These are phyloP conservation scores for Aphaenogaster ashmeadi DNA, from an alignment of 1,140 invertebrate species.

Conservation along the genomic window DNA sequence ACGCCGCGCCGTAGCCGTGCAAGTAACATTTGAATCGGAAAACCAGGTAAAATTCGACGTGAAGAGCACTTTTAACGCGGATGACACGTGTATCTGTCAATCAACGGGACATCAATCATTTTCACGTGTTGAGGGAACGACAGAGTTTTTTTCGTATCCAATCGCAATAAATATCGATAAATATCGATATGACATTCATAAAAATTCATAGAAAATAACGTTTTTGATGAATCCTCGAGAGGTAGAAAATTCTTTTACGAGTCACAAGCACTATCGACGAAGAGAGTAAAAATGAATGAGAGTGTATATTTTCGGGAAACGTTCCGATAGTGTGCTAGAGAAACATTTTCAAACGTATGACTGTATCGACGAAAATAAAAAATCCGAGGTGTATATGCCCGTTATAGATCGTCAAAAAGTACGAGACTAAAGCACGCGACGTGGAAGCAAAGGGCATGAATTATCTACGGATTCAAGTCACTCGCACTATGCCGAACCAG, in stretches of 20 bases:
- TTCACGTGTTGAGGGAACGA: slow-evolving; percentile 1
- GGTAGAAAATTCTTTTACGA: not conserved
- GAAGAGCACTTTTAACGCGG: slow-evolving; percentile 32
- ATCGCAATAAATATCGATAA: slow-evolving; percentile 34
- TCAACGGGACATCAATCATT: slow-evolving; percentile 29
- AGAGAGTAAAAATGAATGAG: not conserved
- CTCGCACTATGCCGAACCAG: slow-evolving; percentile 24
- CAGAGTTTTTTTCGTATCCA: not conserved
- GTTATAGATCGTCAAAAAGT: not conserved
- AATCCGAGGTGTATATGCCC: not conserved
- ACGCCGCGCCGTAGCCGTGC: not conserved
- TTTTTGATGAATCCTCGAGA: not conserved
- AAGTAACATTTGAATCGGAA: slow-evolving; percentile 39
- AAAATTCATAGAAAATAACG: slow-evolving; percentile 33
- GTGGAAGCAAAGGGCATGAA: not conserved
- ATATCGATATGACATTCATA: slow-evolving; percentile 19
- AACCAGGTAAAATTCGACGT: slow-evolving; percentile 18
- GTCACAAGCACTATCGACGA: not conserved
- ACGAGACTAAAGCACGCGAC: not conserved
- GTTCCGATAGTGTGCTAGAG: not conserved
- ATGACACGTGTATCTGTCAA: slow-evolving; percentile 22
- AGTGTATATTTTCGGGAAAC: not conserved
- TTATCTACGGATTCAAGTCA: slow-evolving; percentile 6
- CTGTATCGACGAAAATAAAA: not conserved
- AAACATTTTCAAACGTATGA: not conserved